phyloP scores from a whole-genome alignment of 2,888 invertebrate genomes.

The Acanthococcus lagerstroemiae region DNA sequence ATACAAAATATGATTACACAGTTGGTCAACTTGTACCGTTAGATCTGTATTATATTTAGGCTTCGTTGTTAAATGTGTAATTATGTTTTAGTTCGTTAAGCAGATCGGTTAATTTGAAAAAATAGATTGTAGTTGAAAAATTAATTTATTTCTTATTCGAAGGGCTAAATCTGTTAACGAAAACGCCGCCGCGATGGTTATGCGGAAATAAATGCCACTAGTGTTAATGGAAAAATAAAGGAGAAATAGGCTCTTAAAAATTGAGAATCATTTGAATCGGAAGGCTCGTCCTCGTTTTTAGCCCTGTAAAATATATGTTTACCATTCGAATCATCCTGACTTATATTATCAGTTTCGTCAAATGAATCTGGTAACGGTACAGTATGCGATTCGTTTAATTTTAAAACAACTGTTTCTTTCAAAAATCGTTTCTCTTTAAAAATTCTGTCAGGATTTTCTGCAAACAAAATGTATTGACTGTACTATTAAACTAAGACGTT shows the following conservation, averaged over 20 bases:
- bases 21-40: constrained; percentile 16
- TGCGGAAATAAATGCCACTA: background rate
- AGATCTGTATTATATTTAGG: constrained; percentile 12
- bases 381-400: constrained; percentile 17
- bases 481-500: no score
- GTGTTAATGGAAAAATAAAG: constrained; percentile 2
- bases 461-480: constrained; percentile 18
- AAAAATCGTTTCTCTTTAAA: constrained; percentile 20
- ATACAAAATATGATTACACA: constrained; percentile 20
- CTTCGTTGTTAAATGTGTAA: constrained; percentile 27
- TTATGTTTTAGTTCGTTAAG: constrained; percentile 20
- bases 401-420: constrained; percentile 17
- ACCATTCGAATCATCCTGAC: background rate
- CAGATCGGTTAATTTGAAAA: constrained; percentile 2
- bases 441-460: constrained; percentile 22
- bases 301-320: constrained; percentile 8
- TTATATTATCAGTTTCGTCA: background rate
- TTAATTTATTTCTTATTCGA: background rate
- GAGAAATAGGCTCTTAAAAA: constrained; percentile 6
- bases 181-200: background rate
- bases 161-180: background rate
- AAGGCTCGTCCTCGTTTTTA: constrained; percentile 1
- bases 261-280: background rate
- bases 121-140: background rate
- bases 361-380: constrained; percentile 13